phyloP scores from a whole-genome alignment of 2,888 invertebrate genomes.

The Latrodectus hesperus region DNA sequence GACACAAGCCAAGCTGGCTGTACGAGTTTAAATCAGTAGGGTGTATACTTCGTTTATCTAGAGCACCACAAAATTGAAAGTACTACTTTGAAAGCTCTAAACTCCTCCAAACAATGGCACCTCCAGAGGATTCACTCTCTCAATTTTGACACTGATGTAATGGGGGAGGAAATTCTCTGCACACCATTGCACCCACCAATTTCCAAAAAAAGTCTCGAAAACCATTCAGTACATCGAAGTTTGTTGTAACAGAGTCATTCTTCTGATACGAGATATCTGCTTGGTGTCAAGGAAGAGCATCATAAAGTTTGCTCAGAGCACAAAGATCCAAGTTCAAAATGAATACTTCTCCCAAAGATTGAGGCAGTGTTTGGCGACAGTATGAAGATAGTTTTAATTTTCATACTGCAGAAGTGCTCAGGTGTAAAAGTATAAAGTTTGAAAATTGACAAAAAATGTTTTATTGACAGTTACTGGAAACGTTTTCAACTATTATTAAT shows the following conservation, averaged over 20 bases:
- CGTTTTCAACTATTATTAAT: neutral
- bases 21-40: too few species aligned
- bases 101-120: too few species aligned
- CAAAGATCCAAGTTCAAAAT: conserved; percentile 26
- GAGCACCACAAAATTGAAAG: too few species aligned
- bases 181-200: neutral
- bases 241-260: neutral
- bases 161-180: too few species aligned
- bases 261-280: neutral
- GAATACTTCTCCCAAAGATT: conserved; percentile 33
- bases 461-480: neutral
- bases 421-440: conserved; percentile 52
- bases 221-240: neutral
- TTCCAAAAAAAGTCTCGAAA: neutral
- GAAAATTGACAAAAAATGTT: conserved; percentile 8
- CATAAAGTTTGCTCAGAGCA: conserved; percentile 8
- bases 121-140: too few species aligned
- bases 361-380: conserved; percentile 32
- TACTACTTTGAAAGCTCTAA: too few species aligned
- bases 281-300: conserved; percentile 10
- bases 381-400: conserved; percentile 29
- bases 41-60: too few species aligned
- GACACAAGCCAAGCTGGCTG: too few species aligned
- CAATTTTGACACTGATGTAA: too few species aligned
- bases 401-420: conserved; percentile 24